Base-by-base conservation (phyloP, 2,797 vertebrate genomes). In the Xenops minutus region DNA sequence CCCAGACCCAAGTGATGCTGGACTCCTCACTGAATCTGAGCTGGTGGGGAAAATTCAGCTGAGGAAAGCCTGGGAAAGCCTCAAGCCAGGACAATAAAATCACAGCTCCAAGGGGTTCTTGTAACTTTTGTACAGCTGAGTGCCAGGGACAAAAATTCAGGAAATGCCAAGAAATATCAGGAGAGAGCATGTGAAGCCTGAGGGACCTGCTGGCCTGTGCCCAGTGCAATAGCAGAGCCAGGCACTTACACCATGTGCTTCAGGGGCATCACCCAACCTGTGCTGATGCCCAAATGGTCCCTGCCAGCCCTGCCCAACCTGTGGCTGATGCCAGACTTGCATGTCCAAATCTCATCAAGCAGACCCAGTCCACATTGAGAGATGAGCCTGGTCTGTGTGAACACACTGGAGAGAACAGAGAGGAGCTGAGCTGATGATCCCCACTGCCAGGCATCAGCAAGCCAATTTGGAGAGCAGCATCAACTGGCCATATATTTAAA, bases 371-470 rank as follows among this genome's bases (percentile, higher is more conserved):
- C 85, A 44, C 17, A 3, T 19, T 9, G 19, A 7, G 29, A 26
- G 48, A 52, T 37, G 19, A 77, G 16, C 20, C 73, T 4, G 13
- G 3, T 52, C 24, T 6, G 4, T 10, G n/a, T 26, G 76, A 37
- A 7, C 2, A 3, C 21, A 3, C 13, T 5, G 3, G 21, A 30
- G 46, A 56, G 26, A 52, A 1, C 36, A 61, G 41, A 30, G 15
- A 46, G 46, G 46, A 61, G 69, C 61, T 32, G 63, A 73, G 59
- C 46, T 41, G 2, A 10, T 2, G 46, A 32, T 15, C 26, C 63
- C 27, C 30, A 1, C 3, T 19, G n/a, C 55, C 30, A 27, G 56
- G 43, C 43, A 41, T 0, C 0, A 74, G 27, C 29, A 22, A 21
- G 26, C 75, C 23, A 2, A 10, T 5, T 43, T 12, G 43, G 34